A percentile compares a stretch with the other conserved stretches of the same genome.
These are phyloP conservation scores for Sitobion miscanthi DNA, from an alignment of 1,140 invertebrate genomes.

Conservation along the genomic window DNA sequence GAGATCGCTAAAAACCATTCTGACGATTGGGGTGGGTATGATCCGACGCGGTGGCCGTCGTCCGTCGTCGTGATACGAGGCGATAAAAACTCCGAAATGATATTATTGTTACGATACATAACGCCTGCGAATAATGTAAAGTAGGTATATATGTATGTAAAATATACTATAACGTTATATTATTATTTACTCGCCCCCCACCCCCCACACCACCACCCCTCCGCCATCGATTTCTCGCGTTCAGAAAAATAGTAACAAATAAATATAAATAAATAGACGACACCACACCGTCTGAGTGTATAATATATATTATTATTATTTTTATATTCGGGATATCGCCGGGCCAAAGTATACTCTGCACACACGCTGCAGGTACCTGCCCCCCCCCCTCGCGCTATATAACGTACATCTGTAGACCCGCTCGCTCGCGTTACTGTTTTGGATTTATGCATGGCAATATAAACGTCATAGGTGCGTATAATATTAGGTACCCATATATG, in stretches of 20 bases:
- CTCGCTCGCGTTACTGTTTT: background rate
- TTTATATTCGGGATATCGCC: background rate
- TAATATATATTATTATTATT: constrained; percentile 30
- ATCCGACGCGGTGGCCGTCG: background rate
- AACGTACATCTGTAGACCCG: background rate
- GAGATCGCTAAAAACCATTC: constrained; percentile 1
- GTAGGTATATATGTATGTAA: background rate
- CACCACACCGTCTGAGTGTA: background rate
- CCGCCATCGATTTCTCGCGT: background rate
- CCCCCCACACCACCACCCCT: too few relatives aligned
- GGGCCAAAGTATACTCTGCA: too few relatives aligned
- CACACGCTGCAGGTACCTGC: background rate
- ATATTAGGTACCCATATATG: background rate
- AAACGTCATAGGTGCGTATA: background rate
- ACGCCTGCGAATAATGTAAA: too few relatives aligned
- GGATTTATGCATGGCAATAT: background rate
- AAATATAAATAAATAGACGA: constrained; percentile 42
- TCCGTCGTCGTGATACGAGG: background rate
- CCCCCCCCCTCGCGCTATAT: background rate
- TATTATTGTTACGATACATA: background rate
- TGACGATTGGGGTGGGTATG: background rate
- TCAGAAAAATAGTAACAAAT: constrained; percentile 7
- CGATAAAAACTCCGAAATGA: background rate
- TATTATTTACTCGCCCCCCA: background rate
- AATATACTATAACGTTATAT: background rate